These are phyloP conservation scores for Atherinosoma microstoma DNA, from an alignment of 2,797 vertebrate genomes.

Conservation along the genomic window DNA sequence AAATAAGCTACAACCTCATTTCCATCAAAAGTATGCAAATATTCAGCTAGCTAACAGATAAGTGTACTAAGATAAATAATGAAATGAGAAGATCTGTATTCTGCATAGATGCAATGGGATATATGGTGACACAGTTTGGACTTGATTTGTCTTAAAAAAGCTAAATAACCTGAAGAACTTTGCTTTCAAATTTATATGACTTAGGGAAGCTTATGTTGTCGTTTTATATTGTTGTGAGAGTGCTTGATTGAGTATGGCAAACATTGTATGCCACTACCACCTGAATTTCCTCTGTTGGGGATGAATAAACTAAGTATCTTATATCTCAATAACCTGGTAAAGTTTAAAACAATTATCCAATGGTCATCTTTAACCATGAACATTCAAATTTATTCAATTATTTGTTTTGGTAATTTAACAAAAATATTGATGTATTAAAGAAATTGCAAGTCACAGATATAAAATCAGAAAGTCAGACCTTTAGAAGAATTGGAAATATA, in stretches of 20 bases:
- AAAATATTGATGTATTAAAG: not conserved
- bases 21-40: not conserved
- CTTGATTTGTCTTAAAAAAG: not conserved
- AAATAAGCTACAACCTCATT: not conserved
- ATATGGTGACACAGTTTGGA: not conserved
- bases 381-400: too few species aligned
- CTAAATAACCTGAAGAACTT: not conserved
- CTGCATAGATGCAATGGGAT: not conserved
- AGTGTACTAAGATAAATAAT: not conserved
- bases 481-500: not conserved
- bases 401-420: not conserved
- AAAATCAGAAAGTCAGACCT: not conserved
- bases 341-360: not conserved
- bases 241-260: too few species aligned
- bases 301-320: too few species aligned
- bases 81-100: not conserved
- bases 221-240: too few species aligned
- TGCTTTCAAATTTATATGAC: too few species aligned
- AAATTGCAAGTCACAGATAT: not conserved
- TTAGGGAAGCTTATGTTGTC: not conserved
- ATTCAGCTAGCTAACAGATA: not conserved
- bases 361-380: not conserved
- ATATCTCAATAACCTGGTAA: not conserved
- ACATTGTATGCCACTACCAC: too few species aligned
- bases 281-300: too few species aligned